Evolutionary conservation across 2,888 invertebrate genomes (phyloP), one percentile per base, ranked within the genome.

Genomic region (Callyntrura sp.): DNA sequence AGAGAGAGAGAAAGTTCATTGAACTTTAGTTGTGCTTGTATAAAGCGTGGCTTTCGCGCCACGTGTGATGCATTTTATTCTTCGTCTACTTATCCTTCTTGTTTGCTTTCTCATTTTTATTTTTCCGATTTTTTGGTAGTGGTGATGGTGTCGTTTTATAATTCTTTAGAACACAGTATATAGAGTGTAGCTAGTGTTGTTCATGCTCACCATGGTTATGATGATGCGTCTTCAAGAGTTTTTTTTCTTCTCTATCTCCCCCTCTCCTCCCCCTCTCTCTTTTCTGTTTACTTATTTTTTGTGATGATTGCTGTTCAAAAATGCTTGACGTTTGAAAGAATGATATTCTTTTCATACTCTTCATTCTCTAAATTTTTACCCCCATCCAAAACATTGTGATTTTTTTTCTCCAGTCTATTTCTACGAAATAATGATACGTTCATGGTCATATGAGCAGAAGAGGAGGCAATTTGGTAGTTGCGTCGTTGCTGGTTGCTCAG

Each of bases 11-110:
- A 51, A 81, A 90, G 92, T 92, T 92, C 91, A 91, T 76, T 91
- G 92, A 92, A 91, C 92, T 90, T 79, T 62, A 78, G 25, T 68
- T 81, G 81, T 86, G 28, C 43, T 85, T 84, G 81, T 73, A 45
- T 78, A 85, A 88, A 91, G 92, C 92, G 92, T 90, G 90, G 90
- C 91, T 91, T 91, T 91, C 90, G 90, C 85, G 91, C 92, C 92
- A 92, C 92, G 92, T 91, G 92, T 92, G 91, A 92, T 91, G 90
- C 91, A 92, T 92, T 92, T 89, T 90, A 28, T 86, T 90, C 82
- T 51, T 65, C n/a, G n/a, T n/a, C n/a, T n/a, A n/a, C n/a, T n/a
- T n/a, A n/a, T 35, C 81, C 81, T 23, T 28, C 78, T 76, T 86
- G 82, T 78, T 73, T 79, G 17, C 62, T 45, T 73, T 86, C 51